A percentile compares a stretch with the other conserved stretches of the same genome.
Conservation (phyloP, 92 coral and sea anemone species). For the Siderastrea radians region DNA sequence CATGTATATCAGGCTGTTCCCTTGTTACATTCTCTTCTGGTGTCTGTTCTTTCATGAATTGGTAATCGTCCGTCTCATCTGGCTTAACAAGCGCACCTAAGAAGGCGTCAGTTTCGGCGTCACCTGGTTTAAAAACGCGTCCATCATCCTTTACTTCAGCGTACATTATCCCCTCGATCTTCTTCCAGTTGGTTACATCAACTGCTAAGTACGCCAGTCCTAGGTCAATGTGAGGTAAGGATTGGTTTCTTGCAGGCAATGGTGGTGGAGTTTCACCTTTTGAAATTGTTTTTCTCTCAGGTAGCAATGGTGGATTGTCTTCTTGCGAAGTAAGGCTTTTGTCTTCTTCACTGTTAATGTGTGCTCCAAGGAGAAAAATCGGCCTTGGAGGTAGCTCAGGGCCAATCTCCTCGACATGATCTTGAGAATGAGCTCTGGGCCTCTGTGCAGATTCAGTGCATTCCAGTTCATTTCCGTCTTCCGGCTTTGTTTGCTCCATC, state of each 20-base stretch:
- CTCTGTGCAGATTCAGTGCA: not conserved
- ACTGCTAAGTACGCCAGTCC: constrained; percentile 19
- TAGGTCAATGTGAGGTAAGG: too few relatives aligned
- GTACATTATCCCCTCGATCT: not conserved
- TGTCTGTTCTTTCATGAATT: not conserved
- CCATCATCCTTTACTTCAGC: constrained; percentile 22
- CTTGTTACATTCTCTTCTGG: not conserved
- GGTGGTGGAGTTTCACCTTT: not conserved
- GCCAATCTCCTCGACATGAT: not conserved
- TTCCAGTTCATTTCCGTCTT: not conserved
- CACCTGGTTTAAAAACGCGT: not conserved
- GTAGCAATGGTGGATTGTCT: not conserved
- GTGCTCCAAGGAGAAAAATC: not conserved
- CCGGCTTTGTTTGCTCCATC: not conserved
- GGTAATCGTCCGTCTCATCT: not conserved
- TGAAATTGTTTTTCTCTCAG: not conserved
- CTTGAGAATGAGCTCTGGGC: not conserved
- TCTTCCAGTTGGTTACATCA: constrained; percentile 22
- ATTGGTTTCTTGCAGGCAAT: not conserved
- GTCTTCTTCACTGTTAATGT: not conserved
- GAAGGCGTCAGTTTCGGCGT: not conserved
- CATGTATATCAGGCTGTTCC: not conserved
- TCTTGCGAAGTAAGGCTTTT: not conserved
- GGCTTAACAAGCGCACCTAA: not conserved
- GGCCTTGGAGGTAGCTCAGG: constrained; percentile 29